phyloP scores from a whole-genome alignment of 2,113 vertebrate species.

The Hippopotamus amphibius region DNA sequence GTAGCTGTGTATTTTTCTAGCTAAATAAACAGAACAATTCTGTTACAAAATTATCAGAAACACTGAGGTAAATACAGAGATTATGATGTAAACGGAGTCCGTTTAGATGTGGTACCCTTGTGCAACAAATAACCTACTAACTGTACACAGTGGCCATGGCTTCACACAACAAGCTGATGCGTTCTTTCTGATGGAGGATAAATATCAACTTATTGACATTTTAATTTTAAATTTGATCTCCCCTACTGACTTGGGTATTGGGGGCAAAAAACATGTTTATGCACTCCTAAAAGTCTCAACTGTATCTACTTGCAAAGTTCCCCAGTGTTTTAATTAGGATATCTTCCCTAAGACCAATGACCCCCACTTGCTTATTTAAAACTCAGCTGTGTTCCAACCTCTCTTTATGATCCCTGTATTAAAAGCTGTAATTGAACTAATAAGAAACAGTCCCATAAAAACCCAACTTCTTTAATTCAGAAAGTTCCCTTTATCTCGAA shows the following conservation, averaged over 20 bases:
- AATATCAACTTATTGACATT: not conserved
- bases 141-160: not conserved
- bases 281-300: not conserved
- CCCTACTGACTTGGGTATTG: not conserved
- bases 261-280: not conserved
- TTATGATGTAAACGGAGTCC: not conserved
- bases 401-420: not conserved
- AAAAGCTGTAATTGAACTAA: not conserved
- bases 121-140: not conserved
- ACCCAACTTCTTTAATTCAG: not conserved
- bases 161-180: not conserved
- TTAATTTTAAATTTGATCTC: not conserved
- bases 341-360: not conserved
- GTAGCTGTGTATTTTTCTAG: not conserved
- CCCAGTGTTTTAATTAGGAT: not conserved
- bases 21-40: constrained; percentile 2
- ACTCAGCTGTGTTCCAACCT: not conserved
- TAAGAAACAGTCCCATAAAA: not conserved
- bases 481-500: not conserved
- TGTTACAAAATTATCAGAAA: constrained; percentile 17
- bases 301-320: not conserved
- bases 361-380: not conserved
- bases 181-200: not conserved
- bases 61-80: not conserved
- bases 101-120: not conserved